A percentile compares a stretch with the other conserved stretches of the same genome.
phyloP scores from a whole-genome alignment of 2,888 invertebrate species.

The Folsomia candida region DNA sequence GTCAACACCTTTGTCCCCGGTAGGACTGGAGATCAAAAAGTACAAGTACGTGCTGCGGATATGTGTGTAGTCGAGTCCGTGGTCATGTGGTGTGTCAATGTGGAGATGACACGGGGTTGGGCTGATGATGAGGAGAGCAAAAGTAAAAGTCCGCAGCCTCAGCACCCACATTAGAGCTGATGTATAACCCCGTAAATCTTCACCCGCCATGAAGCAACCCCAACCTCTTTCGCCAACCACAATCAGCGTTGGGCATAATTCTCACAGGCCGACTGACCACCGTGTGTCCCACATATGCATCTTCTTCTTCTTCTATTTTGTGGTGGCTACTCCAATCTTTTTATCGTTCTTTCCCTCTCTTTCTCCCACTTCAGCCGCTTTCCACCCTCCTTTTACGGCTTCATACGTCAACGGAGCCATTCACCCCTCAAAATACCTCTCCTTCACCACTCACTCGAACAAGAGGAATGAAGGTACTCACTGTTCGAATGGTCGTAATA shows the following conservation, averaged over 20 bases:
- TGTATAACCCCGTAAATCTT: conserved; percentile 52
- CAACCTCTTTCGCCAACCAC: not conserved
- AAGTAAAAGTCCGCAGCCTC: conserved; percentile 44
- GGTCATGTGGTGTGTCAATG: no score
- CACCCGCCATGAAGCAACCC: conserved; percentile 47
- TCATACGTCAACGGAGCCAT: conserved; percentile 11
- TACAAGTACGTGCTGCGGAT: not conserved
- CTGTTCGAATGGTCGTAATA: no score
- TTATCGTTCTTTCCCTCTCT: conserved; percentile 36
- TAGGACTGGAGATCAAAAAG: not conserved
- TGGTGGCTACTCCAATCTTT: conserved; percentile 32
- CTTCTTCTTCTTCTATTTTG: not conserved
- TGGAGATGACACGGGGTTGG: not conserved
- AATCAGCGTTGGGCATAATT: no score
- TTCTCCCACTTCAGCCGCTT: conserved; percentile 22
- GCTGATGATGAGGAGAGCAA: conserved; percentile 6
- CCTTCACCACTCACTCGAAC: conserved; percentile 6
- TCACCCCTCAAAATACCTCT: conserved; percentile 10
- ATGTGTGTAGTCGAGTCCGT: conserved; percentile 11
- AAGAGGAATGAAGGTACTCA: not conserved
- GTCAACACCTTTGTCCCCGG: no score
- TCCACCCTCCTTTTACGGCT: conserved; percentile 18
- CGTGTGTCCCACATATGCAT: conserved; percentile 38
- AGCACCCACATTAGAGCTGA: conserved; percentile 52
- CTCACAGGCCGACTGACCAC: no score